Conservation (phyloP, 1,140 invertebrate species). For the Eurosta solidaginis region DNA sequence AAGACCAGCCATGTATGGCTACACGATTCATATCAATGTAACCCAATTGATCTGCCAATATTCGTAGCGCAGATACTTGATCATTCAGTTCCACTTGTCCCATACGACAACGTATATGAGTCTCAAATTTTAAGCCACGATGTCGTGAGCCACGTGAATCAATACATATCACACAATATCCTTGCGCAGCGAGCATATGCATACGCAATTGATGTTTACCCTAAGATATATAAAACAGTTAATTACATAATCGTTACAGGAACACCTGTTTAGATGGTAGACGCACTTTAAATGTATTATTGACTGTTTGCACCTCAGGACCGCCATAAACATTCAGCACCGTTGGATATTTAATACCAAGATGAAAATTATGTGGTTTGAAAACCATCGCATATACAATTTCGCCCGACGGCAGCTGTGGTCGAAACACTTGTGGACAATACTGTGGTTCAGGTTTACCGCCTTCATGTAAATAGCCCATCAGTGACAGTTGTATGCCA, state of each 20-base stretch:
- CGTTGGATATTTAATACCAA: constrained; percentile 85
- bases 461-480: constrained; percentile 74
- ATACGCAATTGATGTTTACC: constrained; percentile 88
- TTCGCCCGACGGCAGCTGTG: constrained; percentile 73
- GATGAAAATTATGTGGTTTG: constrained; percentile 79
- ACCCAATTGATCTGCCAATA: constrained; percentile 79
- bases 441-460: constrained; percentile 66
- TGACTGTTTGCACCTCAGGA: constrained; percentile 95
- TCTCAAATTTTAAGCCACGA: constrained; percentile 89
- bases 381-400: constrained; percentile 91
- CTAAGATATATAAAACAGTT: constrained; percentile 60
- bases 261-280: neutral
- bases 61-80: constrained; percentile 92
- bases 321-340: constrained; percentile 97
- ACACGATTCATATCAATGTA: constrained; percentile 92
- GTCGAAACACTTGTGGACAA: constrained; percentile 75
- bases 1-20: constrained; percentile 98
- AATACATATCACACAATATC: constrained; percentile 93
- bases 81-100: constrained; percentile 95
- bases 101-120: constrained; percentile 84
- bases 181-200: constrained; percentile 94
- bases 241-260: neutral
- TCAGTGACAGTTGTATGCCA: constrained; percentile 68
- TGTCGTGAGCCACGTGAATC: constrained; percentile 93
- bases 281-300: constrained; percentile 89